Conservation (phyloP, 2,797 vertebrate genomes). For the Thalassophryne amazonica region DNA sequence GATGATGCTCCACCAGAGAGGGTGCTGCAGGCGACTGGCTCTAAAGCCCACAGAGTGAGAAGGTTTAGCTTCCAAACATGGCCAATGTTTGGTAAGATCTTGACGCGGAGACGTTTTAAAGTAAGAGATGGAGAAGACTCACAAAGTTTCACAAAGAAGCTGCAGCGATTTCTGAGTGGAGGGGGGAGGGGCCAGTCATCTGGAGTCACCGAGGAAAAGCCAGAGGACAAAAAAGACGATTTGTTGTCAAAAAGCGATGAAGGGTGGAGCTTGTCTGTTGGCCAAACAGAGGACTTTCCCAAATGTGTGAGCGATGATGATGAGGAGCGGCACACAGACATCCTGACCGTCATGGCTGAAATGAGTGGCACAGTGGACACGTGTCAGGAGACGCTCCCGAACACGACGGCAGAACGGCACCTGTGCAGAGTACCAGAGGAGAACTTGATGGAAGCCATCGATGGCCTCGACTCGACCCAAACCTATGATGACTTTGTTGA, state of each 20-base stretch:
- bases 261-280: fast-evolving
- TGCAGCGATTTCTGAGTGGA: constrained; percentile 1
- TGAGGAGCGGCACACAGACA: constrained; percentile 4
- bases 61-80: background rate
- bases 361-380: background rate
- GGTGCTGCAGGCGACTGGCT: background rate
- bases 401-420: background rate
- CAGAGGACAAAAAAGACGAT: too few relatives aligned
- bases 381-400: background rate
- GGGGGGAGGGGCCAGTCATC: background rate
- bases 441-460: background rate
- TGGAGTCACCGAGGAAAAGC: background rate
- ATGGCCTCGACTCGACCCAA: background rate
- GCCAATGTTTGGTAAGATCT: background rate
- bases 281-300: background rate
- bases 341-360: constrained; percentile 21
- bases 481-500: fast-evolving
- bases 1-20: background rate
- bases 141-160: background rate
- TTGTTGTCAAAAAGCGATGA: background rate
- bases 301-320: background rate
- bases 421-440: background rate
- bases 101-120: background rate
- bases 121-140: background rate
- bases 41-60: too few relatives aligned